A percentile compares a stretch with the other conserved stretches of the same genome.
Conservation (phyloP, 2,888 invertebrate species). For the Cotesia congregata region DNA sequence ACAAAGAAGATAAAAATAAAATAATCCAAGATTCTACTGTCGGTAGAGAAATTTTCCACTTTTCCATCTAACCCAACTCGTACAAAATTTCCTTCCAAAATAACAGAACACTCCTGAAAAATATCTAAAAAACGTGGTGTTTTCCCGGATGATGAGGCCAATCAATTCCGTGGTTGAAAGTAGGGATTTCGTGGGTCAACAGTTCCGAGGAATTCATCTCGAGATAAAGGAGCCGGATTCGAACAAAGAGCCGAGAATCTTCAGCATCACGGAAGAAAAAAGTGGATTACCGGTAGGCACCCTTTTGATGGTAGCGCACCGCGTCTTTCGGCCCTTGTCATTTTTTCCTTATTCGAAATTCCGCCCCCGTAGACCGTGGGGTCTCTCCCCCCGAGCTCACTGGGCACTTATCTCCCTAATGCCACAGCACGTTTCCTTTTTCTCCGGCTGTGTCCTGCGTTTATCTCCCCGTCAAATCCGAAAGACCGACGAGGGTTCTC, state of each 20-base stretch:
- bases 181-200: not conserved
- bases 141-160: conserved; percentile 14
- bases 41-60: too few relatives aligned
- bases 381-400: conserved; percentile 2
- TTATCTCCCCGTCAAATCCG: conserved; percentile 44
- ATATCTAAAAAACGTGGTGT: not conserved
- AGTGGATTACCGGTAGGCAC: conserved; percentile 24
- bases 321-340: conserved; percentile 58
- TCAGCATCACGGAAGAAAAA: conserved; percentile 13
- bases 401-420: conserved; percentile 46
- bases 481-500: conserved; percentile 40
- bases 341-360: conserved; percentile 19
- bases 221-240: not conserved
- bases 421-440: conserved; percentile 42
- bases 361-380: not conserved
- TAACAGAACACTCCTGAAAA: not conserved
- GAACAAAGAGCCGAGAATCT: not conserved
- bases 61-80: not conserved
- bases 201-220: not conserved
- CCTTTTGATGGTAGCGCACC: conserved; percentile 9
- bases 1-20: too few relatives aligned
- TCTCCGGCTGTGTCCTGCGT: conserved; percentile 43
- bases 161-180: conserved; percentile 24
- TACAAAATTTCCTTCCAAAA: not conserved
- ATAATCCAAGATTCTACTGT: too few relatives aligned